Conservation (phyloP, 2,797 vertebrate species). For the Acipenser transmontanus region DNA sequence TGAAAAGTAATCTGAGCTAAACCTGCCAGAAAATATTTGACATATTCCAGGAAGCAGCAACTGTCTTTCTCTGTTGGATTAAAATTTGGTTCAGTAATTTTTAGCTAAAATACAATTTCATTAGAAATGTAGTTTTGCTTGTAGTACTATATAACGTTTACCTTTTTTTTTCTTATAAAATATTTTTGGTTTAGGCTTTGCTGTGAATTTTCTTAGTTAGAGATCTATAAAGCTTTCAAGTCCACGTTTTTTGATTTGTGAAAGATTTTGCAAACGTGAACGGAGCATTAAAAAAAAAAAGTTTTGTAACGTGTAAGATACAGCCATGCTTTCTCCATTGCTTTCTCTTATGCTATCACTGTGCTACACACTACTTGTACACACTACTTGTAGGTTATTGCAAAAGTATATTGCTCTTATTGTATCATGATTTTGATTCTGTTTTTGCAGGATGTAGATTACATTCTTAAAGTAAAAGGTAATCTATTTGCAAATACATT, state of each 20-base stretch:
- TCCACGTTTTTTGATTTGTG: constrained; percentile 29
- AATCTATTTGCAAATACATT: constrained; percentile 68
- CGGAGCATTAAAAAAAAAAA: constrained; percentile 45
- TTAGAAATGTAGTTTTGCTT: constrained; percentile 63
- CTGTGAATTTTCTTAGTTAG: constrained; percentile 57
- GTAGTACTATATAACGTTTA: constrained; percentile 45
- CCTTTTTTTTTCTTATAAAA: constrained; percentile 40
- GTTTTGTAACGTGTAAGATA: constrained; percentile 54
- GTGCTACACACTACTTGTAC: constrained; percentile 46
- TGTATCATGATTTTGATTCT: constrained; percentile 68
- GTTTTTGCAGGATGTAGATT: constrained; percentile 78
- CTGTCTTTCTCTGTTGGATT: constrained; percentile 30
- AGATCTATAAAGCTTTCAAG: constrained; percentile 36
- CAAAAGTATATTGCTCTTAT: constrained; percentile 64
- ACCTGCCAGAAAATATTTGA: constrained; percentile 47
- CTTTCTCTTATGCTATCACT: constrained; percentile 57
- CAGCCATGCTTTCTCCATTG: constrained; percentile 49
- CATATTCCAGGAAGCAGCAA: constrained; percentile 38
- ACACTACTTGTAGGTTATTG: constrained; percentile 51
- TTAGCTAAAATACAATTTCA: constrained; percentile 43
- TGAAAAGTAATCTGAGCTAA: constrained; percentile 38
- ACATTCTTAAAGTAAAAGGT: constrained; percentile 76
- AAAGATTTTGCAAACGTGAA: constrained; percentile 49
- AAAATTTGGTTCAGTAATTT: constrained; percentile 36
- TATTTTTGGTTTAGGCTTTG: constrained; percentile 74